phyloP scores from a whole-genome alignment of 1,140 invertebrate species.

The Vanessa atalanta region DNA sequence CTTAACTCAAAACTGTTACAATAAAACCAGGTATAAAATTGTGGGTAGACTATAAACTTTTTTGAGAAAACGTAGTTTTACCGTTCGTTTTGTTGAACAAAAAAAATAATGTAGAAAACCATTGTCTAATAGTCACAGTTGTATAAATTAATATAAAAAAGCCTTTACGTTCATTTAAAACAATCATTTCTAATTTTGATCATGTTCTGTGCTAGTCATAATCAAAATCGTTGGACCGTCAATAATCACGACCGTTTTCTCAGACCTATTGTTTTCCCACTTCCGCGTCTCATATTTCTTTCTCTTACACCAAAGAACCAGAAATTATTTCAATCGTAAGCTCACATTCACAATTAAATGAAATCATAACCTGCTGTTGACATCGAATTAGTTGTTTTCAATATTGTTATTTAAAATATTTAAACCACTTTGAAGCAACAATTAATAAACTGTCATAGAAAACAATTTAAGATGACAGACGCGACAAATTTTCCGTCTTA shows the following conservation, averaged over 20 bases:
- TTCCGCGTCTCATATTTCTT: conserved; percentile 63
- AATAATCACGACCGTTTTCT: conserved; percentile 35
- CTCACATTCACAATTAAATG: background rate
- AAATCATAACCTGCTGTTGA: background rate
- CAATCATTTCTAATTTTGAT: background rate
- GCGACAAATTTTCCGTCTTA: conserved; percentile 61
- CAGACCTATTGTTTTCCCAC: conserved; percentile 35
- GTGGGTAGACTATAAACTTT: background rate
- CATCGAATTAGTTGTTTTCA: background rate
- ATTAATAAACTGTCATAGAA: conserved; percentile 50
- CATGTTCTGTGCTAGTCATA: conserved; percentile 15
- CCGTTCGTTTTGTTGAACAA: background rate
- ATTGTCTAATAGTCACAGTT: background rate
- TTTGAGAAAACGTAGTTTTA: background rate
- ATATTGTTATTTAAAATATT: conserved; percentile 10
- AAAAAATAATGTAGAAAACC: background rate
- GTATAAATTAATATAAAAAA: background rate
- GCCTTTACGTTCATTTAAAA: background rate
- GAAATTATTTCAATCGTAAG: background rate
- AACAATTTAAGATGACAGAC: conserved; percentile 58
- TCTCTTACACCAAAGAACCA: conserved; percentile 7
- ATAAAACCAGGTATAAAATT: background rate
- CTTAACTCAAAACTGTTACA: background rate
- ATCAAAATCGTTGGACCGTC: conserved; percentile 50
- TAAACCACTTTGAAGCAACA: conserved; percentile 15